Evolutionary conservation across 2,888 invertebrate genomes (phyloP).

Genomic region (Gibbula magus): DNA sequence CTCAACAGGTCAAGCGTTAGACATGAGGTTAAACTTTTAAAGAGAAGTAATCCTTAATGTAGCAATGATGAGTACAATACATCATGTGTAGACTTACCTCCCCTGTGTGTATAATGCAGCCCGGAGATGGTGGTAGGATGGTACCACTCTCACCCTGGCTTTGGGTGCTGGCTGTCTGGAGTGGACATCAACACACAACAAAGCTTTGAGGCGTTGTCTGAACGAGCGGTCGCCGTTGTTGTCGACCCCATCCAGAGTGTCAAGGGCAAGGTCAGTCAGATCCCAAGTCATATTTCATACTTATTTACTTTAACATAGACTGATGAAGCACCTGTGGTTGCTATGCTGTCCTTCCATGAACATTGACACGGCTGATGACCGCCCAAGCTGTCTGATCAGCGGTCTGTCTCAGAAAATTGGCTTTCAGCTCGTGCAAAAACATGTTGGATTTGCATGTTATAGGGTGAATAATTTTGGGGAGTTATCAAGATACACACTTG

Average conservation of each 20-base stretch:
- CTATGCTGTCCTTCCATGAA: too few relatives aligned
- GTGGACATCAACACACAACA: constrained; percentile 99
- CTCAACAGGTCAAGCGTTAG: too few relatives aligned
- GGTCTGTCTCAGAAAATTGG: neutral
- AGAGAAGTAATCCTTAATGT: too few relatives aligned
- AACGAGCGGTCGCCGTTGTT: constrained; percentile 98
- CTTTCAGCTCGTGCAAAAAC: neutral
- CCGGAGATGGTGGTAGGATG: constrained; percentile 99
- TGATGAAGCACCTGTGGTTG: too few relatives aligned
- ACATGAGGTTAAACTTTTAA: too few relatives aligned
- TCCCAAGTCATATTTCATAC: neutral
- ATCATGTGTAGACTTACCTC: too few relatives aligned
- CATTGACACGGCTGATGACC: too few relatives aligned
- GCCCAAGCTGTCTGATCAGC: neutral
- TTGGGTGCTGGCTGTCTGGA: constrained; percentile 98
- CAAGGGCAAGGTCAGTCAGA: constrained; percentile 83
- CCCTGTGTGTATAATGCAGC: constrained; percentile 73
- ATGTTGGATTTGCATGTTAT: too few relatives aligned
- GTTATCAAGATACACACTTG: too few relatives aligned
- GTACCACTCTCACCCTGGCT: constrained; percentile 99
- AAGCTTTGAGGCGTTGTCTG: constrained; percentile 98
- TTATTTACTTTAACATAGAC: neutral
- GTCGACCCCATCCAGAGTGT: constrained; percentile 99
- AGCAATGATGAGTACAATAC: too few relatives aligned
- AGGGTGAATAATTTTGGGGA: too few relatives aligned